phyloP scores from a whole-genome alignment of 1,140 invertebrate species.

The Drosophila miranda region DNA sequence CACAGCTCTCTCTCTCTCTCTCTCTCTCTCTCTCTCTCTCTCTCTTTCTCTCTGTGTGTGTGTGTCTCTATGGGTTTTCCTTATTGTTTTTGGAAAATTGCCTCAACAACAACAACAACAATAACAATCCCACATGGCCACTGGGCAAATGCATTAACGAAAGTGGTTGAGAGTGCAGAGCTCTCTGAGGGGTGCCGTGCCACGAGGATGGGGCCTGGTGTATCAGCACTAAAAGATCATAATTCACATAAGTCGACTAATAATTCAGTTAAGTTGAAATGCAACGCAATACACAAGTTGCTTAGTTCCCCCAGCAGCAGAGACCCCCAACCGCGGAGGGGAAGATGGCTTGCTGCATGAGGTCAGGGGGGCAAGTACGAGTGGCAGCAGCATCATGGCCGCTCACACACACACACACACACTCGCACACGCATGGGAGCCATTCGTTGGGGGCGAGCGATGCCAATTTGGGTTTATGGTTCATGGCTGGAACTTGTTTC shows the following conservation, averaged over 20 bases:
- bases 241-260: conserved; percentile 80
- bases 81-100: conserved; percentile 69
- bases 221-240: conserved; percentile 77
- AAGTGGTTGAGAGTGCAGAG: conserved; percentile 58
- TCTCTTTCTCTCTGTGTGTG: no score
- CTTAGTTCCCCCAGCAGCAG: conserved; percentile 12
- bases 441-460: conserved; percentile 20
- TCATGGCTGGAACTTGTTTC: conserved; percentile 12
- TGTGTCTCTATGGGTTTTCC: conserved; percentile 24
- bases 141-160: conserved; percentile 79
- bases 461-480: conserved; percentile 44
- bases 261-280: conserved; percentile 81
- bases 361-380: conserved; percentile 15
- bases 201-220: conserved; percentile 30
- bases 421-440: conserved; percentile 21
- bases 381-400: no score
- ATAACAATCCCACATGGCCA: conserved; percentile 74
- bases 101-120: conserved; percentile 35
- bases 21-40: no score
- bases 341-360: background rate
- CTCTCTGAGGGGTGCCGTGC: background rate
- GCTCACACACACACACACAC: conserved; percentile 1
- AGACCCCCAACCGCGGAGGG: background rate
- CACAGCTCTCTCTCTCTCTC: conserved; percentile 2
- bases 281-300: conserved; percentile 55